These are phyloP conservation scores for Chironomus striatipennis DNA, from an alignment of 1,140 invertebrate genomes.

Conservation along the genomic window DNA sequence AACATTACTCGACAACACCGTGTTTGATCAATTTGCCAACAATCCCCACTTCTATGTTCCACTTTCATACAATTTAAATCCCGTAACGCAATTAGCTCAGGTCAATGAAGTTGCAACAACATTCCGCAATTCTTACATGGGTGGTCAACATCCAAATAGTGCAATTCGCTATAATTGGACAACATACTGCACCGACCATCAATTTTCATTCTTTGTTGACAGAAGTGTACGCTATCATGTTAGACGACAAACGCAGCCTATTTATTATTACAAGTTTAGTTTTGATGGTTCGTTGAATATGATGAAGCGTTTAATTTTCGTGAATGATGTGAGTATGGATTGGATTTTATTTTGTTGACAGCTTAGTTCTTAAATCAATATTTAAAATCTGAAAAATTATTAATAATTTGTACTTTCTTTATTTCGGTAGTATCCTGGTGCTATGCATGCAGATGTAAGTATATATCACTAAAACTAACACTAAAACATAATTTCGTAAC, in stretches of 20 bases:
- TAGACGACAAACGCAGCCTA: not conserved
- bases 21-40: not conserved
- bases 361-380: not conserved
- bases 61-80: not conserved
- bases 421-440: conserved; percentile 28
- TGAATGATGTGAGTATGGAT: not conserved
- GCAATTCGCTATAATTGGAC: conserved; percentile 11
- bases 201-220: conserved; percentile 9
- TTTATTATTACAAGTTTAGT: conserved; percentile 24
- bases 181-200: conserved; percentile 13
- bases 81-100: not conserved
- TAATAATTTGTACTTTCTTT: too few relatives aligned
- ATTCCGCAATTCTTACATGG: not conserved
- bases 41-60: conserved; percentile 22
- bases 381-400: not conserved
- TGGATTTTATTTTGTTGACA: not conserved
- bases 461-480: too few relatives aligned
- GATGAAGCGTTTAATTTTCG: not conserved
- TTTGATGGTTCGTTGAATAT: conserved; percentile 22
- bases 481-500: too few relatives aligned
- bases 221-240: not conserved
- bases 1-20: not conserved
- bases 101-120: conserved; percentile 20
- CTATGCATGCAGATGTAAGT: conserved; percentile 36
- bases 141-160: not conserved